These are phyloP conservation scores for Scomber colias DNA, from an alignment of 2,113 vertebrate species.

Conservation along the genomic window DNA sequence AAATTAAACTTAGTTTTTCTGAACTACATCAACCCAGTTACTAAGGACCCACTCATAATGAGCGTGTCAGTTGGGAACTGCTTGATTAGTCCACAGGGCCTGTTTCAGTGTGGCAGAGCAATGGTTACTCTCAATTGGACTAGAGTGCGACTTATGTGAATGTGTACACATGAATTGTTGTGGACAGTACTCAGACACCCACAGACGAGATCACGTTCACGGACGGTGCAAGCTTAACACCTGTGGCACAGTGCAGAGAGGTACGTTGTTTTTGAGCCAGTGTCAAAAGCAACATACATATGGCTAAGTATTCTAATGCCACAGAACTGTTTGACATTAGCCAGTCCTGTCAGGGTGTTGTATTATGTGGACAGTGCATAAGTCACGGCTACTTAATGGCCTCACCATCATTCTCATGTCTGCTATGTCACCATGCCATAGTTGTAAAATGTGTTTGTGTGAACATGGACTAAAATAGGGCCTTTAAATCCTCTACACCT, in stretches of 20 bases:
- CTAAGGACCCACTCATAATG: too few relatives aligned
- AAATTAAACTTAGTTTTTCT: too few relatives aligned
- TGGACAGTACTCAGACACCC: too few relatives aligned
- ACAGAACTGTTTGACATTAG: not conserved
- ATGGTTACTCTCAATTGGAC: too few relatives aligned
- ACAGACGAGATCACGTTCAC: too few relatives aligned
- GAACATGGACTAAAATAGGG: conserved; percentile 32
- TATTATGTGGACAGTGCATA: conserved; percentile 27
- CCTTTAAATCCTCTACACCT: conserved; percentile 21
- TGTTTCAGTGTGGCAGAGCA: too few relatives aligned
- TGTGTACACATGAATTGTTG: too few relatives aligned
- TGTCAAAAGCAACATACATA: conserved; percentile 3
- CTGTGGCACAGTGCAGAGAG: not conserved
- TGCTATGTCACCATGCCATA: conserved; percentile 1
- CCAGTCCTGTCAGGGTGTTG: conserved; percentile 12
- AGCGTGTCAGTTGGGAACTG: too few relatives aligned
- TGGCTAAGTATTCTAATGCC: conserved; percentile 4
- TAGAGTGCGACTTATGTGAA: too few relatives aligned
- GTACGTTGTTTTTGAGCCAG: not conserved
- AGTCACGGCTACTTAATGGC: conserved; percentile 30
- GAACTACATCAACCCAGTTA: too few relatives aligned
- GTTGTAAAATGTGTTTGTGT: conserved; percentile 54
- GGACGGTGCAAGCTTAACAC: not conserved
- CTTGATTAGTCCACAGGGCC: too few relatives aligned
- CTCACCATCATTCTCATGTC: conserved; percentile 13